Conservation (phyloP, 2,888 invertebrate genomes). For the Agonopterix subpropinquella region DNA sequence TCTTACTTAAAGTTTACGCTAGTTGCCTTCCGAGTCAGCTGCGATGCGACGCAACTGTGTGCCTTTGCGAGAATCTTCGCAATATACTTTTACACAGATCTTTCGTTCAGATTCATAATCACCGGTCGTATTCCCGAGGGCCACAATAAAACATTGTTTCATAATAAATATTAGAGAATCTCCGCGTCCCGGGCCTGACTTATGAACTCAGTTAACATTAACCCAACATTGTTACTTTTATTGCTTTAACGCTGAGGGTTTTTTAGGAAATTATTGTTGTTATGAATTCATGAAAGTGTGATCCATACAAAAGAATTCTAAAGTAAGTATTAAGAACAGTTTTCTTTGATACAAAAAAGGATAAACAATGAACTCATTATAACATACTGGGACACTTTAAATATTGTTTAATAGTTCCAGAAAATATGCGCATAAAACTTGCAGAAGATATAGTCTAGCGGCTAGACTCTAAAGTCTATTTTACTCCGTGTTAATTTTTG, state of each 20-base stretch:
- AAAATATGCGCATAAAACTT: too few species aligned
- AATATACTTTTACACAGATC: constrained; percentile 32
- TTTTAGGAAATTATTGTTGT: constrained; percentile 8
- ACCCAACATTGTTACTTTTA: constrained; percentile 10
- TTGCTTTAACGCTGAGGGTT: constrained; percentile 6
- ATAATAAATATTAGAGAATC: constrained; percentile 11
- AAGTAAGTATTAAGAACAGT: too few species aligned
- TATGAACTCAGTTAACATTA: constrained; percentile 3
- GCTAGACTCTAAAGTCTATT: too few species aligned
- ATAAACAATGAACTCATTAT: too few species aligned
- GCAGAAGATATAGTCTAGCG: too few species aligned
- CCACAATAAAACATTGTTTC: constrained; percentile 18
- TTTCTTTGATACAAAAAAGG: too few species aligned
- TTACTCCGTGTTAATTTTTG: too few species aligned
- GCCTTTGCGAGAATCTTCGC: constrained; percentile 21
- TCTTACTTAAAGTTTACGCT: constrained; percentile 54
- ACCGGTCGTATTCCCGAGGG: constrained; percentile 27
- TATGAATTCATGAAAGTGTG: constrained; percentile 7
- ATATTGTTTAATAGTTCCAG: too few species aligned
- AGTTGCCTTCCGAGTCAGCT: constrained; percentile 53
- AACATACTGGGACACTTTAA: too few species aligned
- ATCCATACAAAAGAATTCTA: background rate
- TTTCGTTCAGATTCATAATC: constrained; percentile 36
- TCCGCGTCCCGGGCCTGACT: constrained; percentile 3
- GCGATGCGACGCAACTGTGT: constrained; percentile 40